phyloP scores from a whole-genome alignment of 2,888 invertebrate species.

The Cryptocheilus praepositus region DNA sequence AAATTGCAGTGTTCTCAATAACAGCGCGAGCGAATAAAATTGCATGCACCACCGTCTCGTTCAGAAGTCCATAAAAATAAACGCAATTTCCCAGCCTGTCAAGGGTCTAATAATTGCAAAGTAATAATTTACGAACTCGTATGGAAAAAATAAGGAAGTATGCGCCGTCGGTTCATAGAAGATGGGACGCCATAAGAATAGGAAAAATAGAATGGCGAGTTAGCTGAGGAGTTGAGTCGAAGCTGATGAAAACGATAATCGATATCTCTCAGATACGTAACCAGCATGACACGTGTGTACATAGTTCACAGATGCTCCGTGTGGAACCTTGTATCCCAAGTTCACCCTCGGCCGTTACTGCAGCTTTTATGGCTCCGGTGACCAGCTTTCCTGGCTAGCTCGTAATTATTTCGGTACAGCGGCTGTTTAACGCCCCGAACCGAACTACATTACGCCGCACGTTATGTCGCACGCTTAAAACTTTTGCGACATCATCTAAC shows the following conservation, averaged over 20 bases:
- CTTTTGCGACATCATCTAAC: not conserved
- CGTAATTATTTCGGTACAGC: slow-evolving; percentile 1
- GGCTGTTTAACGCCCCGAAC: not conserved
- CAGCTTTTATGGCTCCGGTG: not conserved
- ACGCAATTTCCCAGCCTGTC: not conserved
- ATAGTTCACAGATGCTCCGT: not conserved
- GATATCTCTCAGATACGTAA: not conserved
- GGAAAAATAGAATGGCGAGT: not conserved
- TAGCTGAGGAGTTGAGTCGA: not conserved
- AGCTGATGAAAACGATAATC: slow-evolving; percentile 3
- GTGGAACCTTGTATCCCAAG: too few species aligned
- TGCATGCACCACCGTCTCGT: too few species aligned
- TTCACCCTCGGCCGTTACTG: too few species aligned
- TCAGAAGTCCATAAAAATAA: too few species aligned
- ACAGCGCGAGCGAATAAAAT: too few species aligned
- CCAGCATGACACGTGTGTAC: slow-evolving; percentile 1
- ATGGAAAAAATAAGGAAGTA: not conserved
- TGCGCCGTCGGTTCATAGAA: not conserved
- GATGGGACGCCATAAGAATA: not conserved
- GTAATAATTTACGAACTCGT: too few species aligned
- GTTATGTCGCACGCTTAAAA: too few species aligned
- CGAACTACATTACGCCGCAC: not conserved
- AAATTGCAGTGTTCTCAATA: too few species aligned
- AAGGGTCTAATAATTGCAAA: too few species aligned
- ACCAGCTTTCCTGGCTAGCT: not conserved